phyloP scores from a whole-genome alignment of 1,140 invertebrate genomes.

The Trichoplusia ni region DNA sequence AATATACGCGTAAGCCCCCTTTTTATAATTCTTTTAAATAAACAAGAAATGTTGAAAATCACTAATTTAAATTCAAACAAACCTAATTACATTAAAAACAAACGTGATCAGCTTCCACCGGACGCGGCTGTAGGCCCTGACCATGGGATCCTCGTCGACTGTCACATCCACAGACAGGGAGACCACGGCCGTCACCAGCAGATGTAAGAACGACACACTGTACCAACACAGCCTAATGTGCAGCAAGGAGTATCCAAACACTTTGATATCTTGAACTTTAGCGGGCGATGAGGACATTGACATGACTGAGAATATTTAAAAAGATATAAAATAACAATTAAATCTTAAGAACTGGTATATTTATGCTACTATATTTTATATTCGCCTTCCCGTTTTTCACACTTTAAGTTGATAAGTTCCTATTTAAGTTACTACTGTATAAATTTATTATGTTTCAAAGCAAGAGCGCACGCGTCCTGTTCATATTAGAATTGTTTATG shows the following conservation, averaged over 20 bases:
- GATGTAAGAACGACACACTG: conserved; percentile 39
- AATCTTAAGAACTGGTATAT: no score
- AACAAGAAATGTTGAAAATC: background rate
- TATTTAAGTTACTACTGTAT: no score
- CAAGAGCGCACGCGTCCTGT: no score
- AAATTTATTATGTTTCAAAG: no score
- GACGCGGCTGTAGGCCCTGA: conserved; percentile 42
- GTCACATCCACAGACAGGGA: conserved; percentile 50
- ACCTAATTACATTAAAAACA: conserved; percentile 61
- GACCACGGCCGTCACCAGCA: conserved; percentile 39
- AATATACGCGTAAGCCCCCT: no score
- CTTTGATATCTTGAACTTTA: background rate
- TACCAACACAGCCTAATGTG: conserved; percentile 45
- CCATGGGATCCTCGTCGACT: conserved; percentile 43
- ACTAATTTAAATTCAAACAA: background rate
- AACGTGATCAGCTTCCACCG: conserved; percentile 54
- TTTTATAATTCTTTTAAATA: no score
- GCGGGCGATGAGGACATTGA: background rate
- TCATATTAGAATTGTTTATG: no score
- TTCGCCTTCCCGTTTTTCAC: no score
- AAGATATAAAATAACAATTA: no score
- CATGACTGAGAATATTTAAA: no score
- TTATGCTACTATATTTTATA: no score
- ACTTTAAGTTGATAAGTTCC: no score
- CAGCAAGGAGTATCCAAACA: background rate